phyloP scores from a whole-genome alignment of 2,888 invertebrate genomes.

The Sarcophaga rosellei region DNA sequence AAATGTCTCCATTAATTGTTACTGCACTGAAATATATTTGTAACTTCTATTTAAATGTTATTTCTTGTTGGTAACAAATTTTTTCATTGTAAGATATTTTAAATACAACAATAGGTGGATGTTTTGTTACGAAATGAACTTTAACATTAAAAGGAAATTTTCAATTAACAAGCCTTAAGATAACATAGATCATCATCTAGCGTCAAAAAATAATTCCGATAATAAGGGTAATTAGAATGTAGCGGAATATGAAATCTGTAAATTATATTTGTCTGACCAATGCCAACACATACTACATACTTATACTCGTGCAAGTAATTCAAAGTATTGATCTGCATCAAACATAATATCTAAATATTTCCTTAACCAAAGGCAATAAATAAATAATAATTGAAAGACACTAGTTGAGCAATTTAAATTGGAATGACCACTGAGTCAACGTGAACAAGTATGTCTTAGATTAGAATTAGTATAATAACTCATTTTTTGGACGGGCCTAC shows the following conservation, averaged over 20 bases:
- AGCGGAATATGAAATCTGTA: constrained; percentile 41
- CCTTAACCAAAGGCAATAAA: constrained; percentile 51
- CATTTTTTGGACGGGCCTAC: constrained; percentile 30
- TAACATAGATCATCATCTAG: neutral
- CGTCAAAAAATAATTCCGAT: constrained; percentile 4
- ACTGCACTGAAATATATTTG: neutral
- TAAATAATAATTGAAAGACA: neutral
- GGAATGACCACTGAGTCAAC: neutral
- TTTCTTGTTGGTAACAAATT: neutral
- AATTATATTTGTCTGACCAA: constrained; percentile 22
- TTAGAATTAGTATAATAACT: constrained; percentile 54
- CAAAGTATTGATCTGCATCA: constrained; percentile 31
- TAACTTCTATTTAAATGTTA: neutral
- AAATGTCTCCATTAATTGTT: neutral
- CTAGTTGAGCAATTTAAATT: too few species aligned
- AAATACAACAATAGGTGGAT: neutral
- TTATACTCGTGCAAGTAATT: too few species aligned
- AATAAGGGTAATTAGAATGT: constrained; percentile 9
- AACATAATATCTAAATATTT: constrained; percentile 56
- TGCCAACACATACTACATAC: constrained; percentile 13
- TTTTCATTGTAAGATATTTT: neutral
- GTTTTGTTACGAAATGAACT: neutral
- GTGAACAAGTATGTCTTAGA: constrained; percentile 28
- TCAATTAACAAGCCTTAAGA: constrained; percentile 17
- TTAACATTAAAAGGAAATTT: constrained; percentile 43